Percentiles rank a stretch among this genome's conserved stretches.
Conservation (phyloP, 2,113 vertebrate genomes). For the Dromiciops gliroides region DNA sequence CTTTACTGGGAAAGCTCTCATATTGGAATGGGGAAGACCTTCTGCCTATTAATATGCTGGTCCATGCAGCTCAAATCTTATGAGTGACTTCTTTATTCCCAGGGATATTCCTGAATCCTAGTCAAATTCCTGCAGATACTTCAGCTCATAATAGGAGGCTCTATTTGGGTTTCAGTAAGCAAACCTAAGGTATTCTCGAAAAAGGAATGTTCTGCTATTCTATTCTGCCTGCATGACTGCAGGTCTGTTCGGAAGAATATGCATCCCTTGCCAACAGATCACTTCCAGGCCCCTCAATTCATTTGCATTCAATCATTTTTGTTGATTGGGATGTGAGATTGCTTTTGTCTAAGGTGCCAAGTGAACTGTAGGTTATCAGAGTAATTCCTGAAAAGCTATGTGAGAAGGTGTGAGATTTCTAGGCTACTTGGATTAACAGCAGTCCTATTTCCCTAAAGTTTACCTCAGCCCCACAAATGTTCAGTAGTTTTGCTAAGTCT, state of each 20-base stretch:
- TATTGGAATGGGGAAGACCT: background rate
- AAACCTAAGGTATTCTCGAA: conserved; percentile 6
- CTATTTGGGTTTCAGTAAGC: background rate
- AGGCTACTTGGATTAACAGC: background rate
- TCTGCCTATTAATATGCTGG: background rate
- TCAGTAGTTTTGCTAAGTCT: background rate
- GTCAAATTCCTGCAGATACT: background rate
- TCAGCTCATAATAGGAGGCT: background rate
- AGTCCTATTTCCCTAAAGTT: background rate
- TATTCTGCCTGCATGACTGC: background rate
- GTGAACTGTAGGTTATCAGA: background rate
- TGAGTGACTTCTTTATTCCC: background rate
- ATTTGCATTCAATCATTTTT: background rate
- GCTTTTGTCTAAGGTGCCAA: background rate
- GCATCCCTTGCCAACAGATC: background rate
- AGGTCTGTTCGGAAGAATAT: background rate
- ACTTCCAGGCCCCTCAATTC: background rate
- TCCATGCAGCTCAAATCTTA: background rate
- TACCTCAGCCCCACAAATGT: background rate
- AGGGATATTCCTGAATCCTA: background rate
- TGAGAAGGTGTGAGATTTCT: background rate
- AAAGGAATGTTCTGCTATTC: background rate
- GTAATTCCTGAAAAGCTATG: background rate
- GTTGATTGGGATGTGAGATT: background rate
- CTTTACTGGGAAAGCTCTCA: too few species aligned